Percentiles rank a stretch among this genome's conserved stretches.
phyloP scores from a whole-genome alignment of 2,113 vertebrate species.

The Pogona vitticeps region DNA sequence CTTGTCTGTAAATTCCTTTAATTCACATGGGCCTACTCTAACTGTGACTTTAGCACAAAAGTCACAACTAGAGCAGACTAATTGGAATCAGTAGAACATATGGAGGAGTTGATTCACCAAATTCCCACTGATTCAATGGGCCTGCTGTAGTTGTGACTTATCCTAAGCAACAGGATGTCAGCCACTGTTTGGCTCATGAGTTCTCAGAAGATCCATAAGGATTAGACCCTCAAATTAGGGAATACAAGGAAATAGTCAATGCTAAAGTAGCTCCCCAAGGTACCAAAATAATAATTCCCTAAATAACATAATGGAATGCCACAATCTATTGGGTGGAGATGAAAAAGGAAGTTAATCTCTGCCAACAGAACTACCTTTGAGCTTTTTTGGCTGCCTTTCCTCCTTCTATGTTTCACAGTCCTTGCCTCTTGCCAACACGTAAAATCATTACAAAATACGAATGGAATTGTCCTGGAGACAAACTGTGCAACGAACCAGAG shows the following conservation, averaged over 20 bases:
- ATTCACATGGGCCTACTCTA: no score
- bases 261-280: not conserved
- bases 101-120: no score
- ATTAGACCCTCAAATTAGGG: not conserved
- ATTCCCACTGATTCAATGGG: no score
- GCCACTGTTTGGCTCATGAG: no score
- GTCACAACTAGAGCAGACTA: no score
- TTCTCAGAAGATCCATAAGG: not conserved
- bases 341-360: not conserved
- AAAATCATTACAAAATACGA: not conserved
- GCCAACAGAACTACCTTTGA: constrained; percentile 7
- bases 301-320: not conserved
- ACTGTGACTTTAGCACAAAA: no score
- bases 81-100: no score
- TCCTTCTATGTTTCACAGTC: not conserved
- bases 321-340: not conserved
- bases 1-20: no score
- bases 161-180: no score
- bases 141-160: no score
- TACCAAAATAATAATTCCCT: constrained; percentile 20
- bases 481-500: constrained; percentile 4
- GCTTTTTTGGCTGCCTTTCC: not conserved
- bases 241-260: not conserved
- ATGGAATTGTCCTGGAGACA: not conserved
- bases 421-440: not conserved